These are phyloP conservation scores for Trachemys scripta DNA, from an alignment of 2,113 vertebrate species.

Conservation along the genomic window DNA sequence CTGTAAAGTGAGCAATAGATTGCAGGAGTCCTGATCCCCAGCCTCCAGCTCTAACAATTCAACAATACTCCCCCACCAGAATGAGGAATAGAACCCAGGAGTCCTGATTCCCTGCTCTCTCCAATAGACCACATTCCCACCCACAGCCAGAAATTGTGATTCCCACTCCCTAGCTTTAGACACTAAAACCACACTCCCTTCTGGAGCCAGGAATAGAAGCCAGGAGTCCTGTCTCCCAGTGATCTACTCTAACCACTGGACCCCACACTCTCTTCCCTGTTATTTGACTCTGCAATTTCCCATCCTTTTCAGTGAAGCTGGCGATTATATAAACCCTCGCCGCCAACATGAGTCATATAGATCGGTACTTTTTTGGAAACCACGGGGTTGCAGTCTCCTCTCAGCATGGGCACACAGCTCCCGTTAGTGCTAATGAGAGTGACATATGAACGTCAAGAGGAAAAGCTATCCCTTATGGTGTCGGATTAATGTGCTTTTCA, in stretches of 20 bases:
- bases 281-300: not conserved
- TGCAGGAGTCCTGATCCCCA: not conserved
- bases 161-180: not conserved
- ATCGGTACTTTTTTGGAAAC: not conserved
- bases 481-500: not conserved
- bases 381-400: not conserved
- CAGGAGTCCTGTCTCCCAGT: not conserved
- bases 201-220: not conserved
- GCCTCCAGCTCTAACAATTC: not conserved
- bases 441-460: not conserved
- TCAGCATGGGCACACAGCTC: not conserved
- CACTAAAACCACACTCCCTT: not conserved
- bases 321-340: not conserved
- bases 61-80: not conserved
- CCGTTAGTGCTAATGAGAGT: not conserved
- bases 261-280: not conserved
- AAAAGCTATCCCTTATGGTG: not conserved
- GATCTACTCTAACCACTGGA: not conserved
- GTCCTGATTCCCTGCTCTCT: not conserved
- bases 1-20: not conserved
- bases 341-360: not conserved
- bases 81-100: not conserved
- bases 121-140: fast-evolving
- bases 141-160: not conserved
- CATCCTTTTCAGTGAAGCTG: not conserved